Percentiles rank a stretch among this genome's conserved stretches.
phyloP scores from a whole-genome alignment of 2,797 vertebrate genomes.

The Orestias chungarensis region DNA sequence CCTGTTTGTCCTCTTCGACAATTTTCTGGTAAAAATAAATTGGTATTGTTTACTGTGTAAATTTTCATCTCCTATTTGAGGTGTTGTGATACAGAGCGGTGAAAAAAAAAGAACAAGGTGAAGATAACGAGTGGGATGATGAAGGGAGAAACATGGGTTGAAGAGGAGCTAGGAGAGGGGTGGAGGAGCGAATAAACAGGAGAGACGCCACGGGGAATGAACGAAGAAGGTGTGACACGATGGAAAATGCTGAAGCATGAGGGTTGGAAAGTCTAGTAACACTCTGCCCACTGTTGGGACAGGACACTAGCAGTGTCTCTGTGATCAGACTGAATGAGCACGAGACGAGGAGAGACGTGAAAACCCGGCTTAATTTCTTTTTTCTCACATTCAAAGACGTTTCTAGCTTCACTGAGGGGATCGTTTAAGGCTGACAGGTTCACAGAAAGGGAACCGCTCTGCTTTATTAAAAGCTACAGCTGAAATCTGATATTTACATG shows the following conservation, averaged over 20 bases:
- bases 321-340: conserved; percentile 15
- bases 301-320: conserved; percentile 40
- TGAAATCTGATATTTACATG: not conserved
- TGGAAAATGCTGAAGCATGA: conserved; percentile 36
- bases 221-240: conserved; percentile 48
- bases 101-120: conserved; percentile 30
- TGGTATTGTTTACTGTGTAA: conserved; percentile 52
- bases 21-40: conserved; percentile 1
- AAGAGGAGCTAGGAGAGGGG: conserved; percentile 46
- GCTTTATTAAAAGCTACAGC: not conserved
- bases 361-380: conserved; percentile 26
- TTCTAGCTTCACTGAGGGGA: conserved; percentile 13
- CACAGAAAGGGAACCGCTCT: not conserved
- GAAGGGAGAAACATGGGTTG: conserved; percentile 28
- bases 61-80: conserved; percentile 13
- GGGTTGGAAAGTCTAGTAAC: conserved; percentile 38
- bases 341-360: conserved; percentile 14
- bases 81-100: conserved; percentile 14
- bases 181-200: conserved; percentile 25
- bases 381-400: conserved; percentile 13
- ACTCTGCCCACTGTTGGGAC: conserved; percentile 29
- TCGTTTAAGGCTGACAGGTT: conserved; percentile 29
- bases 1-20: not conserved
- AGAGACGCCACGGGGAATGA: conserved; percentile 17
- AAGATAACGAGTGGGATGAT: conserved; percentile 32